Evolutionary conservation across 2,797 vertebrate species (phyloP).

Genomic region (Notolepis coatsorum): DNA sequence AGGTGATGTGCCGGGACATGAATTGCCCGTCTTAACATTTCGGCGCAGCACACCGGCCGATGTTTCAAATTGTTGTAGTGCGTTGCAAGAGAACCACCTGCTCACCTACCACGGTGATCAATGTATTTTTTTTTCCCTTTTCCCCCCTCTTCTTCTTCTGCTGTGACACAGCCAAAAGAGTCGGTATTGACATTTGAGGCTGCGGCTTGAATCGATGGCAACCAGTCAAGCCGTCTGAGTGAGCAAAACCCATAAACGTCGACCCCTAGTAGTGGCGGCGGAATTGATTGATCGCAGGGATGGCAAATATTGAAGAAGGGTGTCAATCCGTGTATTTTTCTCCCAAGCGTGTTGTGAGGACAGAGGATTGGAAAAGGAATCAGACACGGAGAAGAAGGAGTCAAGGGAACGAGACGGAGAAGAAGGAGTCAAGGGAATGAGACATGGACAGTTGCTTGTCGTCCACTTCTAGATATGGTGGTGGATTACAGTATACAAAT

Average conservation of each 20-base stretch:
- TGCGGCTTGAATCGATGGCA: constrained; percentile 87
- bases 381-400: constrained; percentile 4
- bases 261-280: constrained; percentile 84
- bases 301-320: constrained; percentile 81
- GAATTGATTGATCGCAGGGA: constrained; percentile 92
- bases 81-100: constrained; percentile 82
- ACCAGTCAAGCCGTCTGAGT: constrained; percentile 88
- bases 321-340: constrained; percentile 68
- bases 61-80: constrained; percentile 83
- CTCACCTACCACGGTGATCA: constrained; percentile 88
- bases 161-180: constrained; percentile 88
- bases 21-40: constrained; percentile 75
- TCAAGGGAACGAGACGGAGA: not conserved
- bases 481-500: not conserved
- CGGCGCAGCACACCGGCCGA: constrained; percentile 65
- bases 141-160: not conserved
- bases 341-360: constrained; percentile 29
- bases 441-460: not conserved
- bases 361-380: constrained; percentile 1
- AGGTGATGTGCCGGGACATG: constrained; percentile 73
- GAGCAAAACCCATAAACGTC: constrained; percentile 91
- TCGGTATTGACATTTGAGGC: constrained; percentile 94
- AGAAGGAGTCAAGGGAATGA: not conserved
- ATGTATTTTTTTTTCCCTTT: constrained; percentile 87
- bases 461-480: not conserved